Evolutionary conservation across 2,113 vertebrate species (phyloP).

Genomic region (Naja naja): DNA sequence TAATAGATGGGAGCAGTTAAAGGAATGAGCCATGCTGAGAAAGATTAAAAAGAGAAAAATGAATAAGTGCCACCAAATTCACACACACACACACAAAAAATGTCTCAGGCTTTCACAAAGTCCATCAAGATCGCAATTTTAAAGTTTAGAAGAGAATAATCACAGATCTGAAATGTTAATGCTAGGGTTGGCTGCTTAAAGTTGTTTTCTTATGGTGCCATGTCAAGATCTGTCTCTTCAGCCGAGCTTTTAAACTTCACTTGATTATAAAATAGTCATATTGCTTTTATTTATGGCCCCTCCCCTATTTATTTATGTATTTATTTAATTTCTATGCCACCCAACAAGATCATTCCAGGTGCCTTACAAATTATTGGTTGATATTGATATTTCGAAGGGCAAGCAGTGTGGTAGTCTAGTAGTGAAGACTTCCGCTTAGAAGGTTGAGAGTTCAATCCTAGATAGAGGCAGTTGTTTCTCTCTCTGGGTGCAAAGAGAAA

Average conservation of each 20-base stretch:
- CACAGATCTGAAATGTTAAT: neutral
- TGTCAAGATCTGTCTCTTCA: neutral
- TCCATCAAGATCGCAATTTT: neutral
- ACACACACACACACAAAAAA: neutral
- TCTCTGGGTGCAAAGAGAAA: too few relatives aligned
- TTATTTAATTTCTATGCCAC: too few relatives aligned
- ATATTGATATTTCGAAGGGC: too few relatives aligned
- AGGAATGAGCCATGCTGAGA: neutral
- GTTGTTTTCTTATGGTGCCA: neutral
- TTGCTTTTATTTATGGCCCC: neutral
- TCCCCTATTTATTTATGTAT: too few relatives aligned
- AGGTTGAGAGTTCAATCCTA: too few relatives aligned
- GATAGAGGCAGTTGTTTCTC: too few relatives aligned
- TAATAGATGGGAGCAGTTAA: neutral
- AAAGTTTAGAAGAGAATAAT: neutral
- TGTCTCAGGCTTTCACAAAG: neutral
- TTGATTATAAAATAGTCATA: neutral
- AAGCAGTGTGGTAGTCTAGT: too few relatives aligned
- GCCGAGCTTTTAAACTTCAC: neutral
- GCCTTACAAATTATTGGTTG: too few relatives aligned
- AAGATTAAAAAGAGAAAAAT: neutral
- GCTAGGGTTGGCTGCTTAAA: neutral
- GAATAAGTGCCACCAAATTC: neutral
- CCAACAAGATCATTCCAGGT: too few relatives aligned
- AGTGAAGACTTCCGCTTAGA: too few relatives aligned